Percentiles rank a stretch among this genome's conserved stretches.
Evolutionary conservation across 2,113 vertebrate species (phyloP).

Genomic region (Ceratotherium simum): DNA sequence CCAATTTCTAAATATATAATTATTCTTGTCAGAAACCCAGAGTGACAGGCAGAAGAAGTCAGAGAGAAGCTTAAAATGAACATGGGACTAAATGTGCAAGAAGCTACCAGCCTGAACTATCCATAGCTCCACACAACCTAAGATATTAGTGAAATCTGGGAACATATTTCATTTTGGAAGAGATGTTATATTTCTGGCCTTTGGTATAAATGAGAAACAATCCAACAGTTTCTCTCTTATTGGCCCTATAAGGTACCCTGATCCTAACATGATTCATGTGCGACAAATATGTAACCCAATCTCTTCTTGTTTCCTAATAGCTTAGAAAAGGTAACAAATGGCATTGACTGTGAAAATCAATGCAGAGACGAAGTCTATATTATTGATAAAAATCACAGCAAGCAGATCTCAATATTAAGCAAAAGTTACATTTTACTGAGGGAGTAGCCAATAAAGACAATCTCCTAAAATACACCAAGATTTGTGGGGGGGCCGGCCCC

Average conservation of each 20-base stretch:
- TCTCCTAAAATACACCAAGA: not conserved
- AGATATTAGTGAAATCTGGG: not conserved
- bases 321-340: slow-evolving; percentile 59
- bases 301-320: slow-evolving; percentile 60
- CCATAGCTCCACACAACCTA: not conserved
- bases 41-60: slow-evolving; percentile 32
- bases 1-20: slow-evolving; percentile 66
- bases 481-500: not conserved
- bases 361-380: slow-evolving; percentile 20
- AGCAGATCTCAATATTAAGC: not conserved
- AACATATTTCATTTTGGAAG: slow-evolving; percentile 17
- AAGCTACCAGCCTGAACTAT: not conserved
- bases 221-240: slow-evolving; percentile 36
- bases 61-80: slow-evolving; percentile 35
- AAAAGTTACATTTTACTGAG: not conserved
- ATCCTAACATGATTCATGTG: not conserved
- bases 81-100: not conserved
- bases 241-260: slow-evolving; percentile 51
- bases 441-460: not conserved
- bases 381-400: slow-evolving; percentile 42
- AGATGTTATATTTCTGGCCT: slow-evolving; percentile 12
- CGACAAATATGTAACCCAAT: slow-evolving; percentile 6
- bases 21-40: slow-evolving; percentile 63
- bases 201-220: not conserved
- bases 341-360: slow-evolving; percentile 62